These are phyloP conservation scores for Micropoecilia bifurca DNA, from an alignment of 2,797 vertebrate genomes.

Conservation along the genomic window DNA sequence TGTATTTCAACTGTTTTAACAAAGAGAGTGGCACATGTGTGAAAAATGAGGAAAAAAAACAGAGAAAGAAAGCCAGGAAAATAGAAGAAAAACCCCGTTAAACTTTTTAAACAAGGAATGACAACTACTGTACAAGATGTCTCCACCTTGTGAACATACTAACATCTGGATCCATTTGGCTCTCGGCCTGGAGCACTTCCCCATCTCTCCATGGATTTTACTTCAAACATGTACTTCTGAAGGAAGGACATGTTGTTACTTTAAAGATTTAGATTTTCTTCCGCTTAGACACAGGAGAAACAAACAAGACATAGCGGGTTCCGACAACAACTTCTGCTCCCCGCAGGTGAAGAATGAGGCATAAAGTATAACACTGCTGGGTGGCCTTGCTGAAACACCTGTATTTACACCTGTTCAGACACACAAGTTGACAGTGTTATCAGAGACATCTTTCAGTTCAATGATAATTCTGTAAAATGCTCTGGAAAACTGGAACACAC, in stretches of 20 bases:
- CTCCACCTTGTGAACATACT: slow-evolving; percentile 73
- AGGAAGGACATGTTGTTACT: slow-evolving; percentile 11
- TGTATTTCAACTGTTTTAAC: slow-evolving; percentile 17
- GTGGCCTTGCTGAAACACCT: slow-evolving; percentile 1
- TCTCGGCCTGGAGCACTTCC: slow-evolving; percentile 59
- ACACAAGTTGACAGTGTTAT: neutral
- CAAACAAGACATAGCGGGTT: neutral
- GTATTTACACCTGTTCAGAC: slow-evolving; percentile 9
- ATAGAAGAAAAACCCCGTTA: slow-evolving; percentile 55
- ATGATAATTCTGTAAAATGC: neutral
- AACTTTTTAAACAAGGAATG: slow-evolving; percentile 70
- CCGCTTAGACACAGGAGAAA: neutral
- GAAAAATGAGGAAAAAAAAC: slow-evolving; percentile 48
- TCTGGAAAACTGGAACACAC: neutral
- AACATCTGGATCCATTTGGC: slow-evolving; percentile 80
- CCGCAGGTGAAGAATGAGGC: neutral
- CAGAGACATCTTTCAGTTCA: neutral
- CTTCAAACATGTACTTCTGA: slow-evolving; percentile 57
- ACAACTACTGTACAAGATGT: slow-evolving; percentile 75
- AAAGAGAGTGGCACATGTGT: slow-evolving; percentile 43
- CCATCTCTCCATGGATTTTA: slow-evolving; percentile 55
- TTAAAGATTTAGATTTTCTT: neutral
- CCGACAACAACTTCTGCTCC: neutral
- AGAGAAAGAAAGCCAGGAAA: slow-evolving; percentile 48
- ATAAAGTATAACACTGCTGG: neutral